phyloP scores from a whole-genome alignment of 1,140 invertebrate genomes.

The Calephelis virginiensis region DNA sequence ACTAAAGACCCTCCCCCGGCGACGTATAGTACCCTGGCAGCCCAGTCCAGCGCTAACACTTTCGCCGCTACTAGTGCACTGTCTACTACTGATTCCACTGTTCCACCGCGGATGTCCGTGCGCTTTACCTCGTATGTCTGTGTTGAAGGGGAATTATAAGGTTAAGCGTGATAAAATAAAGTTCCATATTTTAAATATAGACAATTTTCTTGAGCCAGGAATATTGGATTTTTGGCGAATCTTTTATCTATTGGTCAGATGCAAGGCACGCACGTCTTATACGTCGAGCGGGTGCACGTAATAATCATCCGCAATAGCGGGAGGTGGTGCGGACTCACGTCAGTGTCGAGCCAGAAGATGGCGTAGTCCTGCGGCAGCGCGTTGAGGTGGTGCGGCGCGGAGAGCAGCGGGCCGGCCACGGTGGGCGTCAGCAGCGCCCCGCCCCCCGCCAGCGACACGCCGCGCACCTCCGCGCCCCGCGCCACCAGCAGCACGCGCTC shows the following conservation, averaged over 20 bases:
- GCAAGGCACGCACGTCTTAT: too few relatives aligned
- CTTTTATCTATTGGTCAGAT: too few relatives aligned
- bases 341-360: slow-evolving; percentile 89
- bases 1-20: slow-evolving; percentile 60
- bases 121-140: slow-evolving; percentile 85
- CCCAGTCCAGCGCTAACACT: slow-evolving; percentile 86
- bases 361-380: slow-evolving; percentile 82
- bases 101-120: slow-evolving; percentile 82
- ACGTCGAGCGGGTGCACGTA: too few relatives aligned
- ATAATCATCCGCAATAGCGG: too few relatives aligned
- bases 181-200: too few relatives aligned
- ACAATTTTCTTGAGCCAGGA: too few relatives aligned
- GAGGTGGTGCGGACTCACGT: slow-evolving; percentile 51
- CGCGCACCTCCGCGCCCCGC: slow-evolving; percentile 87
- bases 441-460: slow-evolving; percentile 87
- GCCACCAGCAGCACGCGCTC: slow-evolving; percentile 88
- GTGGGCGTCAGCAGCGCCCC: slow-evolving; percentile 89
- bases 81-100: slow-evolving; percentile 86
- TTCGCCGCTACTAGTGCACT: slow-evolving; percentile 82
- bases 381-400: slow-evolving; percentile 84
- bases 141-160: neutral
- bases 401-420: slow-evolving; percentile 83
- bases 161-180: too few relatives aligned
- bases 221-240: too few relatives aligned
- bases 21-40: slow-evolving; percentile 85